phyloP scores from a whole-genome alignment of 2,888 invertebrate species.

The Aphidoletes aphidimyza region DNA sequence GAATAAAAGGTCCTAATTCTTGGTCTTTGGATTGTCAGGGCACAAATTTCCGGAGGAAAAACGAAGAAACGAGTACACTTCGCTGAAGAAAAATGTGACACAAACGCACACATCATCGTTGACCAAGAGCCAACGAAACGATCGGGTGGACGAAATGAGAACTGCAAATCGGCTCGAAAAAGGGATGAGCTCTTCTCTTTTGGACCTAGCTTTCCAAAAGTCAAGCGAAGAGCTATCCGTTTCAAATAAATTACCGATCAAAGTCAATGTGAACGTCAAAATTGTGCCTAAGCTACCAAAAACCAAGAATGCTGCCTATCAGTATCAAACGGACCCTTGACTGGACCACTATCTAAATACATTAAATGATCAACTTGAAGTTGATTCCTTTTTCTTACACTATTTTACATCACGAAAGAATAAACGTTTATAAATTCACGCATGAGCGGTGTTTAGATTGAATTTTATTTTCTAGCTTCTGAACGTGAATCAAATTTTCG shows the following conservation, averaged over 20 bases:
- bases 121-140: conserved; percentile 54
- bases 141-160: conserved; percentile 24
- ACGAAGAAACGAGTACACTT: conserved; percentile 56
- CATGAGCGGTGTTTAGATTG: too few relatives aligned
- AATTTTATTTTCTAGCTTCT: too few relatives aligned
- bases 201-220: conserved; percentile 56
- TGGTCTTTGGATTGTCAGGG: conserved; percentile 61
- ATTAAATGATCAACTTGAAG: too few relatives aligned
- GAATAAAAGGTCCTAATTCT: conserved; percentile 57
- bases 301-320: conserved; percentile 58
- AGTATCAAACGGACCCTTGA: neutral
- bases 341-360: too few relatives aligned
- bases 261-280: conserved; percentile 82
- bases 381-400: too few relatives aligned
- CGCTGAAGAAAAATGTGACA: conserved; percentile 54
- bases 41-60: conserved; percentile 39
- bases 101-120: conserved; percentile 55
- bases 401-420: too few relatives aligned
- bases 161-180: conserved; percentile 7
- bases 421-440: too few relatives aligned
- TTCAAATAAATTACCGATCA: conserved; percentile 70
- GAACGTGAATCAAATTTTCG: too few relatives aligned
- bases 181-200: conserved; percentile 60
- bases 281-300: conserved; percentile 72
- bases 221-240: conserved; percentile 58